These are phyloP conservation scores for Hemiscyllium ocellatum DNA, from an alignment of 2,113 vertebrate genomes.

Conservation along the genomic window DNA sequence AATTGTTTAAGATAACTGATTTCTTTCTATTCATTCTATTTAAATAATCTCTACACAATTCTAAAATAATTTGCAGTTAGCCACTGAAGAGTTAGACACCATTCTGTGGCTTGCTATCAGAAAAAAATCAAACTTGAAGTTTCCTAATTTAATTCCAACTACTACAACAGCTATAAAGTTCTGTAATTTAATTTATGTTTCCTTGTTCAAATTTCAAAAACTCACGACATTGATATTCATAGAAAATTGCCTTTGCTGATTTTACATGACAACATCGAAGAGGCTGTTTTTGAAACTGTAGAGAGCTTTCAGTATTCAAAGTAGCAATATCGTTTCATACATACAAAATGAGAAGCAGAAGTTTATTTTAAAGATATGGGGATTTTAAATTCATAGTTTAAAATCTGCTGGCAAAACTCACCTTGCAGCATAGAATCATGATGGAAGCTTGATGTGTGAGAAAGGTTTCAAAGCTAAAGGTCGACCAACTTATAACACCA, in stretches of 20 bases:
- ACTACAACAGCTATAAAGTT: not conserved
- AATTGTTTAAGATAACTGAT: not conserved
- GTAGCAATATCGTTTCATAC: not conserved
- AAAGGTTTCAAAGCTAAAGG: not conserved
- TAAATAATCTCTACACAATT: not conserved
- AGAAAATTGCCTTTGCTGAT: not conserved
- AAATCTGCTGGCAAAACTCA: not conserved
- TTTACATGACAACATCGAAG: not conserved
- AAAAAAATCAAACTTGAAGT: not conserved
- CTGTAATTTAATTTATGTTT: not conserved
- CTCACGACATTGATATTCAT: not conserved
- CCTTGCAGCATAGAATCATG: not conserved
- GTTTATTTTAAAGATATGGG: not conserved
- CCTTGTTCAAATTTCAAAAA: constrained; percentile 13
- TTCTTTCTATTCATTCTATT: not conserved
- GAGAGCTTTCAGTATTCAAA: not conserved
- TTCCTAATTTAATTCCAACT: not conserved
- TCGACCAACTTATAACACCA: not conserved
- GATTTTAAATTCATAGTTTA: not conserved
- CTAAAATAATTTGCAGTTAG: not conserved
- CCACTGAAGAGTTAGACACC: not conserved
- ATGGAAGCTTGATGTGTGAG: not conserved
- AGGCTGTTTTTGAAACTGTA: not conserved
- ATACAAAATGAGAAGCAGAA: not conserved
- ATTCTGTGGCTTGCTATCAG: not conserved